Conservation (phyloP, 2,113 vertebrate species). For the Castor canadensis region DNA sequence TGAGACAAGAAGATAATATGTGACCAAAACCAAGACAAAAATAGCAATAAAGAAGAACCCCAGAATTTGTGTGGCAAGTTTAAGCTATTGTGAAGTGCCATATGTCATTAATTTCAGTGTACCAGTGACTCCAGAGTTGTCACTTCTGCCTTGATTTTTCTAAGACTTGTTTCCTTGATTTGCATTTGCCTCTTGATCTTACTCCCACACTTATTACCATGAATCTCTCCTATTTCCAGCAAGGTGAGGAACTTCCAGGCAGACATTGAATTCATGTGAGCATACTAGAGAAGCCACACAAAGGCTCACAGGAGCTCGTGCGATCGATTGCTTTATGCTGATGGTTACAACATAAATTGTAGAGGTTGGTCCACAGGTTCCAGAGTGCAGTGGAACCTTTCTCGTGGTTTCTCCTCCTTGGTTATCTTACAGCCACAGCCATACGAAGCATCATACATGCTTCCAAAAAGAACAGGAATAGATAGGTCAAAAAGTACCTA, state of each 20-base stretch:
- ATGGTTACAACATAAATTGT: accelerated
- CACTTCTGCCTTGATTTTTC: background rate
- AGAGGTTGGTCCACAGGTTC: too few relatives aligned
- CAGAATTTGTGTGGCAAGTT: too few relatives aligned
- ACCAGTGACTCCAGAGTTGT: accelerated
- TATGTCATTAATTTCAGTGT: accelerated
- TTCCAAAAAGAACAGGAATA: background rate
- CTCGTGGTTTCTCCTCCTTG: background rate
- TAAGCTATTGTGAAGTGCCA: accelerated
- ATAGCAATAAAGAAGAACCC: too few relatives aligned
- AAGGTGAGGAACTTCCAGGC: background rate
- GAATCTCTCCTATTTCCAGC: background rate
- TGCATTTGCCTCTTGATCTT: accelerated
- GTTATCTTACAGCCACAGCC: background rate
- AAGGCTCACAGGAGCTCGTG: background rate
- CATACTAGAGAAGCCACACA: background rate
- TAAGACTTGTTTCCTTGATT: background rate
- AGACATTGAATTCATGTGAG: accelerated
- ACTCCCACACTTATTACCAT: accelerated
- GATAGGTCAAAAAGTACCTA: accelerated
- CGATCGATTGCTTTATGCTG: accelerated
- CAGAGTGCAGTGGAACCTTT: too few relatives aligned
- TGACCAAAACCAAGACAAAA: too few relatives aligned
- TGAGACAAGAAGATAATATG: too few relatives aligned
- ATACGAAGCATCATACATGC: accelerated